These are phyloP conservation scores for Alexandromys fortis DNA, from an alignment of 2,113 vertebrate species.

Conservation along the genomic window DNA sequence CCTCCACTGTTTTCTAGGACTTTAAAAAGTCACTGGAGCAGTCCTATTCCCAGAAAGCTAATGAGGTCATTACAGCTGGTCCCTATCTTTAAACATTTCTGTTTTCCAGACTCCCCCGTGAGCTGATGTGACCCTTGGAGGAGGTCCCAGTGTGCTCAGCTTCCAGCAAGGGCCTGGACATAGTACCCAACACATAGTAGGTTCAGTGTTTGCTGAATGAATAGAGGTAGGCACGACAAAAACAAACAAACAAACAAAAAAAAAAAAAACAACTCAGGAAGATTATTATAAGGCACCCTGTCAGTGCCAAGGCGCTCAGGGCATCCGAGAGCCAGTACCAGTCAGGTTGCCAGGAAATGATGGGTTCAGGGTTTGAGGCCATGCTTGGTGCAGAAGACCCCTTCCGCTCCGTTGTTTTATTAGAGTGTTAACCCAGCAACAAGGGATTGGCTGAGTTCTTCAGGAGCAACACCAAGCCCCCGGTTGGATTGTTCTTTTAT, in stretches of 20 bases:
- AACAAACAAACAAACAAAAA: too few relatives aligned
- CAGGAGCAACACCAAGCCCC: not conserved
- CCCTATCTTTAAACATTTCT: slow-evolving; percentile 72
- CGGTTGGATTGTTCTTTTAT: not conserved
- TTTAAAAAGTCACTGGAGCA: slow-evolving; percentile 67
- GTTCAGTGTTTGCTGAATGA: not conserved
- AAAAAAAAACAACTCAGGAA: not conserved
- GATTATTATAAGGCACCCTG: not conserved
- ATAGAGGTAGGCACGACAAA: not conserved
- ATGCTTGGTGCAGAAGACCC: not conserved
- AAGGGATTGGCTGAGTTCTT: not conserved
- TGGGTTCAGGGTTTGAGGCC: not conserved
- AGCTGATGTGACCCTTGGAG: not conserved
- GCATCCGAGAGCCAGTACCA: not conserved
- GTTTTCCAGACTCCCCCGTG: slow-evolving; percentile 48
- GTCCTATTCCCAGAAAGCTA: slow-evolving; percentile 70
- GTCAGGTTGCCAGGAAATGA: not conserved
- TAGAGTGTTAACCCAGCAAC: not conserved
- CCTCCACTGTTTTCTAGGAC: slow-evolving; percentile 71
- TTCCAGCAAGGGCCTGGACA: not conserved
- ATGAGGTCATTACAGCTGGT: slow-evolving; percentile 79
- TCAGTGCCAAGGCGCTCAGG: not conserved
- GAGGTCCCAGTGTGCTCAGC: not conserved
- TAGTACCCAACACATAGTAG: not conserved
- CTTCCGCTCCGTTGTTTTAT: not conserved